Percentiles rank a stretch among this genome's conserved stretches.
Conservation (phyloP, 2,113 vertebrate species). For the Epinephelus fuscoguttatus region DNA sequence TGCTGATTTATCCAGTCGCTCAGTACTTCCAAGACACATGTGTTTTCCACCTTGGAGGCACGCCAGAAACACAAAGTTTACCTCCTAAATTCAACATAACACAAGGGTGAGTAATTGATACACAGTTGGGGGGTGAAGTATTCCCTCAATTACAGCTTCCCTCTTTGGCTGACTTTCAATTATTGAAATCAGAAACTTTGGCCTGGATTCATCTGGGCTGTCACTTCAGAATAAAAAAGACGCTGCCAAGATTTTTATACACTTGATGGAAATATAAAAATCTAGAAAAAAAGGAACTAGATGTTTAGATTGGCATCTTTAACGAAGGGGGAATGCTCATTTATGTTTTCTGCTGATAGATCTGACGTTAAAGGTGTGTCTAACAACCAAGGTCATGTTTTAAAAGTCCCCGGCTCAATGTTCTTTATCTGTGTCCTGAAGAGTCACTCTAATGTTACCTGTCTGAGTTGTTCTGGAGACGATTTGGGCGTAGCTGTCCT, state of each 20-base stretch:
- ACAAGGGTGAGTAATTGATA: no score
- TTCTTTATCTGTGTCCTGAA: constrained; percentile 51
- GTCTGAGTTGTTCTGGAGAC: constrained; percentile 1
- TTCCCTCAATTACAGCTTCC: no score
- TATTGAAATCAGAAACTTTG: background rate
- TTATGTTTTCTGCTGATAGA: background rate
- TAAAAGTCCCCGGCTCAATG: background rate
- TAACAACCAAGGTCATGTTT: background rate
- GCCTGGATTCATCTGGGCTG: background rate
- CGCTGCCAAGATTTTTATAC: no score
- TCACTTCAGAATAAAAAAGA: background rate
- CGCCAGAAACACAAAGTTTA: no score
- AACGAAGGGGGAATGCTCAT: background rate
- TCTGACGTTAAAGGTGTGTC: background rate
- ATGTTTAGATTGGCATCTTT: background rate
- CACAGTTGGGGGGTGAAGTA: no score
- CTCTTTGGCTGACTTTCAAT: no score
- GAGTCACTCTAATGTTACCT: constrained; percentile 22
- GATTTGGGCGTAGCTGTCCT: constrained; percentile 7
- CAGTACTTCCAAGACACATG: no score
- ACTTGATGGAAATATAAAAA: background rate
- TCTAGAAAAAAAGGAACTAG: background rate
- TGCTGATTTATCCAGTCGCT: no score
- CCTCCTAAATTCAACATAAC: no score
- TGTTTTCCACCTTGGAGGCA: no score